A percentile compares a stretch with the other conserved stretches of the same genome.
Conservation (phyloP, 2,113 vertebrate species). For the Rhinolophus ferrumequinum region DNA sequence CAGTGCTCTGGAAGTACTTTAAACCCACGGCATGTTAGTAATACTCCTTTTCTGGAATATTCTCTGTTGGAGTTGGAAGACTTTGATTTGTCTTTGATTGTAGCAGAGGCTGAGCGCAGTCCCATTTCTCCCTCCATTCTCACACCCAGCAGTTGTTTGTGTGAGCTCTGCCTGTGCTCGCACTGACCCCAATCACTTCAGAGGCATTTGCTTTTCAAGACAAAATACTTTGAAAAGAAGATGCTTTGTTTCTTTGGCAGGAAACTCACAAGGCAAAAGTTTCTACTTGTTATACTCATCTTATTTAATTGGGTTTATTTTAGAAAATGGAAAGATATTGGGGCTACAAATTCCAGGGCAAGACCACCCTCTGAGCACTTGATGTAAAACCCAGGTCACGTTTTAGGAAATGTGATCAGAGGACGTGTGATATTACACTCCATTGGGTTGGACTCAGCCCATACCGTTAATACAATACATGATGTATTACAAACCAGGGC, state of each 20-base stretch:
- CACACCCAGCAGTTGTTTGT: not conserved
- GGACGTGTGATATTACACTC: not conserved
- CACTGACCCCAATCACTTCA: not conserved
- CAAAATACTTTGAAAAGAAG: not conserved
- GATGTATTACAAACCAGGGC: not conserved
- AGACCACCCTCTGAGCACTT: not conserved
- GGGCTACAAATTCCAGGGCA: not conserved
- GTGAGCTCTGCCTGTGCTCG: not conserved
- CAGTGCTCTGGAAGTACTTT: not conserved
- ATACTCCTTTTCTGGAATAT: not conserved
- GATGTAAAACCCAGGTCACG: not conserved
- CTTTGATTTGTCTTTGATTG: not conserved
- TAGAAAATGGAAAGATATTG: not conserved
- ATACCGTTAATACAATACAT: not conserved
- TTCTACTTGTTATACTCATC: not conserved
- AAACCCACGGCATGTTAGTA: not conserved
- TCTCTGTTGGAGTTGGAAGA: not conserved
- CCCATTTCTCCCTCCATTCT: not conserved
- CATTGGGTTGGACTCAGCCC: not conserved
- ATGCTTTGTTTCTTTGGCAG: not conserved
- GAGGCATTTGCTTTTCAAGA: not conserved
- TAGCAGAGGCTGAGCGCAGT: not conserved
- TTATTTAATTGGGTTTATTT: conserved; percentile 2
- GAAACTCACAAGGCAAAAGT: not conserved
- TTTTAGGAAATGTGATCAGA: not conserved